Conservation (phyloP, 2,888 invertebrate species). For the Tetrapedia diversipes region DNA sequence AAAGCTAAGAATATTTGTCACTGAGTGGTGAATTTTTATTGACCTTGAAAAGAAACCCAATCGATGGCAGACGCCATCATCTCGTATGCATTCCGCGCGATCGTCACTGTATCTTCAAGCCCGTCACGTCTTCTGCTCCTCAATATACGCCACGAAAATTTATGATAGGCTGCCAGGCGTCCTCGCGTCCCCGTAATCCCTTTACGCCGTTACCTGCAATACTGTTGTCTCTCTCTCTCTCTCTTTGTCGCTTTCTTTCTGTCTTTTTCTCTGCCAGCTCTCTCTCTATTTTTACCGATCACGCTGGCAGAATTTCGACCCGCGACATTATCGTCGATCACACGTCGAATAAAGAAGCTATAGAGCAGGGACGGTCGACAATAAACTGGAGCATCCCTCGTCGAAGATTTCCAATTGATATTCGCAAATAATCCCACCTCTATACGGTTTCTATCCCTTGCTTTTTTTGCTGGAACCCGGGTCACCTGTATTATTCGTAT, state of each 20-base stretch:
- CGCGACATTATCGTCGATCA: constrained; percentile 52
- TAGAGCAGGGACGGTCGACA: background rate
- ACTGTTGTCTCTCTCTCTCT: constrained; percentile 6
- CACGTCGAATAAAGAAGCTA: constrained; percentile 48
- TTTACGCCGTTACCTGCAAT: constrained; percentile 52
- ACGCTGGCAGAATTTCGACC: constrained; percentile 37
- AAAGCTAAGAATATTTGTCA: background rate
- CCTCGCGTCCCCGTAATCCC: constrained; percentile 52
- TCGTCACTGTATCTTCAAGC: constrained; percentile 46
- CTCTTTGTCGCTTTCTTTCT: too few species aligned
- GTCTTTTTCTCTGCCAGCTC: too few species aligned
- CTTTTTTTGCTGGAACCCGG: background rate
- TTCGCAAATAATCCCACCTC: constrained; percentile 26
- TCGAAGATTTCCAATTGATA: constrained; percentile 49
- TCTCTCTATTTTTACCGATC: constrained; percentile 37
- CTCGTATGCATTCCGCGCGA: constrained; percentile 31
- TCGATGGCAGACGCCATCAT: constrained; percentile 16
- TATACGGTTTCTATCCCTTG: background rate
- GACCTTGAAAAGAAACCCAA: constrained; percentile 35
- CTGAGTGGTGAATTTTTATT: background rate
- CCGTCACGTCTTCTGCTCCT: constrained; percentile 49
- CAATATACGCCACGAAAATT: constrained; percentile 57
- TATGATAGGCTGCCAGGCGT: constrained; percentile 56
- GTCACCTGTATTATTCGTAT: constrained; percentile 10
- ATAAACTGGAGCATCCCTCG: constrained; percentile 19